Evolutionary conservation across 2,113 vertebrate species (phyloP).

Genomic region (Alligator mississippiensis): DNA sequence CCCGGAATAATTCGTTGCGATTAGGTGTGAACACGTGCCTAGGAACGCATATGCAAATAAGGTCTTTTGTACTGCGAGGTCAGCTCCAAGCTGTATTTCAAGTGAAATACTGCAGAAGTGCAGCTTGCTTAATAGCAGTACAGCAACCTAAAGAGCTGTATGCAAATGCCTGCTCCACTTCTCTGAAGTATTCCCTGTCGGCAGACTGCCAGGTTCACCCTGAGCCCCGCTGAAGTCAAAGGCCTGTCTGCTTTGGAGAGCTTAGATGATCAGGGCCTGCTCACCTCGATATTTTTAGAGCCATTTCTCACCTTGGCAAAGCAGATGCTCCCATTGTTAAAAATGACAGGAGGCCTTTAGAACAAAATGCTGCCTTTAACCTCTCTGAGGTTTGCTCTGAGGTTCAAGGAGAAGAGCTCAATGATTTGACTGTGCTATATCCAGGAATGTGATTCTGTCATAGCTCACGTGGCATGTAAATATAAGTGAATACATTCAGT

Average conservation of each 20-base stretch:
- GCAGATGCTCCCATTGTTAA: not conserved
- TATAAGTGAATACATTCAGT: rapidly evolving
- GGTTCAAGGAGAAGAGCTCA: not conserved
- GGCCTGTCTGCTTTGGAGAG: not conserved
- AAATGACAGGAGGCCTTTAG: not conserved
- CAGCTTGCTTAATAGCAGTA: not conserved
- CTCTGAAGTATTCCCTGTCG: not conserved
- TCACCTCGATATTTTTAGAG: too few species aligned
- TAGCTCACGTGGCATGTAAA: not conserved
- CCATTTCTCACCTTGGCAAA: not conserved
- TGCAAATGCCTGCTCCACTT: not conserved
- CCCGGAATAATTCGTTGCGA: not conserved
- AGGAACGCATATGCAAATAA: too few species aligned
- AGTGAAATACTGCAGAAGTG: not conserved
- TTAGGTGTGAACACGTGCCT: too few species aligned
- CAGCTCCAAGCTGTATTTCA: too few species aligned
- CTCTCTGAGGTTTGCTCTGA: too few species aligned
- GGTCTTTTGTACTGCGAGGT: too few species aligned
- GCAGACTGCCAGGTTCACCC: not conserved
- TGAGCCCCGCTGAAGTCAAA: not conserved
- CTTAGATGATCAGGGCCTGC: rapidly evolving
- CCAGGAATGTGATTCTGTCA: not conserved
- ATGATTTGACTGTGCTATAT: not conserved
- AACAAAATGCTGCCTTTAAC: too few species aligned
- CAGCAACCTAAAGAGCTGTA: not conserved